Percentiles rank a stretch among this genome's conserved stretches.
These are phyloP conservation scores for Sorex fumeus DNA, from an alignment of 2,113 vertebrate species.

Conservation along the genomic window DNA sequence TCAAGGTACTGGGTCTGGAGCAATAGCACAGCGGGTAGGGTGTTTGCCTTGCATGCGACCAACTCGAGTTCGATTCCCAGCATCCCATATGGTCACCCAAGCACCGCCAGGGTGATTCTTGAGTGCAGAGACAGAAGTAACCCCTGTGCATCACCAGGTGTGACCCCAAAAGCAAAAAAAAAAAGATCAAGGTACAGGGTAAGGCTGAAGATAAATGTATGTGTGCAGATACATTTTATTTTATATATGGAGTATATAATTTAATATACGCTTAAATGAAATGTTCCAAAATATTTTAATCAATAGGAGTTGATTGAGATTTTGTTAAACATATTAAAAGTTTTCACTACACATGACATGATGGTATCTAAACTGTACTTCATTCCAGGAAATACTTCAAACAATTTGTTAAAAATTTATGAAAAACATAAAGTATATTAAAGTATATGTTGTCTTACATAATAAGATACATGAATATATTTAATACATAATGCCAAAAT, in stretches of 20 bases:
- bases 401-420: background rate
- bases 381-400: background rate
- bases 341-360: background rate
- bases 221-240: background rate
- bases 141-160: too few species aligned
- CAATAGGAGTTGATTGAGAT: background rate
- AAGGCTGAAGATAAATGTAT: background rate
- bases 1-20: background rate
- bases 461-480: background rate
- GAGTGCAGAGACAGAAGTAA: too few species aligned
- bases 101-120: too few species aligned
- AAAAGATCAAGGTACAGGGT: background rate
- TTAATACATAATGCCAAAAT: constrained; percentile 10
- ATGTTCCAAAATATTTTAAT: background rate
- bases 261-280: background rate
- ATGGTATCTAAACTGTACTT: background rate
- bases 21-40: too few species aligned
- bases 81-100: too few species aligned
- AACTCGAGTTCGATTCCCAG: too few species aligned
- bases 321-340: background rate
- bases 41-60: too few species aligned
- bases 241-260: too few species aligned
- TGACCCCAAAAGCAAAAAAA: too few species aligned
- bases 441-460: background rate
- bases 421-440: background rate